Base-by-base conservation (phyloP, 2,113 vertebrate species). In the Anhinga anhinga region DNA sequence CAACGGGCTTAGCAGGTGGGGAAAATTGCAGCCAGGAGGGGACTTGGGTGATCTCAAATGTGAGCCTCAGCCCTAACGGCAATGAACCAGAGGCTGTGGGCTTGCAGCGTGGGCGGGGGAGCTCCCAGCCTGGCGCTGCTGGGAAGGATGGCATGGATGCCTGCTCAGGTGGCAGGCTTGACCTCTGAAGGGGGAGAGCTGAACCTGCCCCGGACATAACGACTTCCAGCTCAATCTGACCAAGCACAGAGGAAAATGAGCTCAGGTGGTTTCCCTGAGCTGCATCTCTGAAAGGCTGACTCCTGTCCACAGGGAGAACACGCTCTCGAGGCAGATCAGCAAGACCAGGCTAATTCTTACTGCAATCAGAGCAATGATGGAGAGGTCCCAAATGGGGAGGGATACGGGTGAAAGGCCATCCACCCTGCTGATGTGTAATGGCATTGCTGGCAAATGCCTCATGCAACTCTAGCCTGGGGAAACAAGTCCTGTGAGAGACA, bases 141-240 rank as follows among this genome's bases (percentile, higher is more conserved):
- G 38, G 56, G 25, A 77, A 66, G n/a, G 67, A 44, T 0, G 5
- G 61, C 20, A 32, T 0, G 1, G 20, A 10, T 20, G 10, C 1
- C 1, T 11, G 40, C 58, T 61, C 42, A 3, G 32, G n/a, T 29
- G 61, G 32, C 44, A 63, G 63, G 45, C 13, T 42, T 44, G 42
- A 58, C 25, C 30, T 8, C 13, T 47, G 26, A 29, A 32, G 32
- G 29, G n/a, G 50, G 9, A 38, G 22, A 82, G 34, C 49, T 63
- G 56, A 63, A 47, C 42, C 15, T 74, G 34, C 38, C 26, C 22
- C 2, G 0, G 34, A 21, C 55, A 4, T 19, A 40, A 29, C 16
- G 26, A 49, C n/a, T 58, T 65, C 30, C 38, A 76, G n/a, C 74
- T 53, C 8, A n/a, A 59, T 15, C 62, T 18, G 13, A 55, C 58